Base-by-base conservation (phyloP, 2,113 vertebrate species). In the Oncorhynchus tshawytscha region DNA sequence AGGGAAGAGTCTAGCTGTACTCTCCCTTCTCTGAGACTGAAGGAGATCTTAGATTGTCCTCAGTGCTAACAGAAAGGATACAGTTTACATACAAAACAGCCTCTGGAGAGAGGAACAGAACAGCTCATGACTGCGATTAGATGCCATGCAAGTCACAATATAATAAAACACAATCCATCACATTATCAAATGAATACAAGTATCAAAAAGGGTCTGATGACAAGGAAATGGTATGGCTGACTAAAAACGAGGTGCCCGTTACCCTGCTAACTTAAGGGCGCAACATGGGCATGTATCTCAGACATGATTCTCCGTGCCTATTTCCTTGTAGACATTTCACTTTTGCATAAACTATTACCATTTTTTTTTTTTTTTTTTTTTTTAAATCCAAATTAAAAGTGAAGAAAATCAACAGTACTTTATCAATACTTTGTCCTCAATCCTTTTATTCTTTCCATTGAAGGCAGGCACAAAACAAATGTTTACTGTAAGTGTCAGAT, bases 11-110 rank as follows among this genome's bases (percentile, higher is more conserved):
- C 5, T 29, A 31, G 25, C 65, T 67, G 5, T 16, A 67, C 25
- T 66, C 9, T 2, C 15, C 39, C 3, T 6, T 39, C 66, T 88
- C 51, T 54, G 3, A 54, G 51, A 54, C 13, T 54, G 81, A 80
- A 82, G 80, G 79, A 87, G 70, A 74, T 69, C 71, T 82, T 78
- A 66, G 85, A 90, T 90, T 91, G 89, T 91, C 87, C 84, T 86
- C 80, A 69, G 82, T 81, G 64, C 74, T 78, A 70, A 71, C 66
- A 82, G 84, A 81, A 78, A 82, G 78, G 72, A 67, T 81, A 73
- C 82, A 81, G 84, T 83, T 78, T 29, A 66, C 15, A 72, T 51
- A 62, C 31, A 72, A 22, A 54, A 67, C 29, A 60, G 82, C 80
- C 78, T 85, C 70, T 80, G 67, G 78, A 51, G 74, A 82, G 74